Conservation (phyloP, 2,797 vertebrate genomes). For the Enteromius mattozi region DNA sequence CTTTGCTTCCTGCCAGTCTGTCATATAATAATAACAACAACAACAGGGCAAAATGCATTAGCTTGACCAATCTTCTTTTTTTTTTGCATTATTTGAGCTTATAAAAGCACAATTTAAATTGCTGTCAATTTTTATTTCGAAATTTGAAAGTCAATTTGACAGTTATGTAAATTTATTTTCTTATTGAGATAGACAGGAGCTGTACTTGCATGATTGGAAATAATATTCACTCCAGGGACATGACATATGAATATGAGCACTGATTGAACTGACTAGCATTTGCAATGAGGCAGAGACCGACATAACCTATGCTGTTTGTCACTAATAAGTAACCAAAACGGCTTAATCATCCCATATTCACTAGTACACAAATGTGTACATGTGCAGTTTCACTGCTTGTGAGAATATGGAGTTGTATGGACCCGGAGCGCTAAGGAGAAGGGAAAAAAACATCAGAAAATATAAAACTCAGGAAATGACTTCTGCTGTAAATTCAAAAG, state of each 20-base stretch:
- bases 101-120: not conserved
- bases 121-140: not conserved
- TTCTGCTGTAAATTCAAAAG: not conserved
- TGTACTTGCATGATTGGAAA: not conserved
- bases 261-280: not conserved
- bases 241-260: not conserved
- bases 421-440: not conserved
- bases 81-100: not conserved
- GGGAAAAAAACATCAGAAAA: not conserved
- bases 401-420: not conserved
- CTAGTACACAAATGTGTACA: not conserved
- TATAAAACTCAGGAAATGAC: conserved; percentile 16
- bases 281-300: not conserved
- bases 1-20: no score
- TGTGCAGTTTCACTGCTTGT: not conserved
- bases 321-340: not conserved
- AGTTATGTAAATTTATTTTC: not conserved
- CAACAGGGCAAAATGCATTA: no score
- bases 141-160: not conserved
- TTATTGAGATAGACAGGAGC: not conserved
- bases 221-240: not conserved
- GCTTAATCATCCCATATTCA: not conserved
- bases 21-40: no score
- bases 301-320: not conserved
- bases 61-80: not conserved